A percentile compares a stretch with the other conserved stretches of the same genome.
These are phyloP conservation scores for Tetrao urogallus DNA, from an alignment of 2,113 vertebrate species.

Conservation along the genomic window DNA sequence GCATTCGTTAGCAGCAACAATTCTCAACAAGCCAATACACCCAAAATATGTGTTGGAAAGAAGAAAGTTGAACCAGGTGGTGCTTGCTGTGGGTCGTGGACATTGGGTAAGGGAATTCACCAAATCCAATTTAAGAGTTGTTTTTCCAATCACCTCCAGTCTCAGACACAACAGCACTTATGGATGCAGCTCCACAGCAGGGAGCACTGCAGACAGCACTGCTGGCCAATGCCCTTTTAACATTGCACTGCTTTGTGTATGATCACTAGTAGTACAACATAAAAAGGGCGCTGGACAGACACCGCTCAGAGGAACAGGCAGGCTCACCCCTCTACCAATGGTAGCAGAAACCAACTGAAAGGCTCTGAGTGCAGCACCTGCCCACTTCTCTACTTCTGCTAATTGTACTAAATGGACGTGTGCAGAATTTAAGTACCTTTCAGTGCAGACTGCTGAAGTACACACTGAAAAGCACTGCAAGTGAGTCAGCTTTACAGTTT, in stretches of 20 bases:
- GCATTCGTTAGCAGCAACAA: slow-evolving; percentile 86
- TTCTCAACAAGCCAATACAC: neutral
- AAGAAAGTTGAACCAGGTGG: neutral
- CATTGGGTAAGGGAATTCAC: neutral
- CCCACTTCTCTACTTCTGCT: neutral
- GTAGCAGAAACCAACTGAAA: neutral
- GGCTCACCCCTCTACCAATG: neutral
- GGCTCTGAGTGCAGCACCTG: neutral
- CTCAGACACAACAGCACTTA: neutral
- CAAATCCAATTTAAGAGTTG: neutral
- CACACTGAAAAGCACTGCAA: neutral
- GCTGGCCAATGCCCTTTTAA: slow-evolving; percentile 89
- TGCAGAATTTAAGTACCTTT: neutral
- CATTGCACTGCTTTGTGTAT: slow-evolving; percentile 83
- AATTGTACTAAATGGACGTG: neutral
- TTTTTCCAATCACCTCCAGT: neutral
- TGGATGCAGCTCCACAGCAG: neutral
- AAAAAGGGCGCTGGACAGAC: slow-evolving; percentile 86
- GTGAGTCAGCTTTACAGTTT: neutral
- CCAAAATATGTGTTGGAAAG: neutral
- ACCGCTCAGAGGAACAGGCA: slow-evolving; percentile 14
- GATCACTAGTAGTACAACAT: slow-evolving; percentile 86
- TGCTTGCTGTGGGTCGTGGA: slow-evolving; percentile 4
- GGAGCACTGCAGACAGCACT: slow-evolving; percentile 51
- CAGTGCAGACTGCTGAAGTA: neutral